Evolutionary conservation across 2,113 vertebrate genomes (phyloP), one percentile per base, ranked within the genome.

Genomic region (Austrofundulus limnaeus): DNA sequence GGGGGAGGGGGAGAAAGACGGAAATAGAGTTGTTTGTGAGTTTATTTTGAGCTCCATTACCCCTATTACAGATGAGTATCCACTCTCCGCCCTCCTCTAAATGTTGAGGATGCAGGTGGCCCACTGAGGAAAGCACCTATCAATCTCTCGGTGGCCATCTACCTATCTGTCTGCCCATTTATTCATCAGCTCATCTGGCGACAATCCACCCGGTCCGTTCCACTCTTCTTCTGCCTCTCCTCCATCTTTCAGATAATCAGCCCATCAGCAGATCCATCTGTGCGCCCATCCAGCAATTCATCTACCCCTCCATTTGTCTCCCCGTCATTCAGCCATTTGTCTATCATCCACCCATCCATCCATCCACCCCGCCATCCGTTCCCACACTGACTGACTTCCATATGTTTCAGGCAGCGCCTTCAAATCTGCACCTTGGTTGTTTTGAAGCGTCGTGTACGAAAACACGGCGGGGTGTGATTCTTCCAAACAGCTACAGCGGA

Each of bases 1-100:
- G 46, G 58, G 45, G 17, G 13, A 31, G 47, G 28, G 42, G 17
- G n/a, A 58, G 48, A 66, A 42, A 58, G 66, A 75, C 75, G 20
- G 64, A 70, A 83, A 86, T 83, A 80, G 82, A 88, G 85, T 70
- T 90, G 85, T 85, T 86, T 81, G 68, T 64, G 79, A 83, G 85
- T 88, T 85, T 89, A 88, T 89, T 90, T 85, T 85, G 81, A 85
- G 85, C 88, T 80, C 84, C 83, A 88, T 88, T 89, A 85, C 77
- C 81, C 68, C 75, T 70, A 84, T 91, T 87, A 89, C 78, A 75
- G 73, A 82, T 74, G 82, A 86, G 82, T 86, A 87, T 82, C 69
- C 79, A 61, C 87, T 85, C 82, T 86, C 82, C 78, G 81, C 34
- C 81, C 76, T 74, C 77, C 63, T 78, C 72, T 62, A 77, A 84